phyloP scores from a whole-genome alignment of 2,888 invertebrate genomes.

The Andrena trimmerana region DNA sequence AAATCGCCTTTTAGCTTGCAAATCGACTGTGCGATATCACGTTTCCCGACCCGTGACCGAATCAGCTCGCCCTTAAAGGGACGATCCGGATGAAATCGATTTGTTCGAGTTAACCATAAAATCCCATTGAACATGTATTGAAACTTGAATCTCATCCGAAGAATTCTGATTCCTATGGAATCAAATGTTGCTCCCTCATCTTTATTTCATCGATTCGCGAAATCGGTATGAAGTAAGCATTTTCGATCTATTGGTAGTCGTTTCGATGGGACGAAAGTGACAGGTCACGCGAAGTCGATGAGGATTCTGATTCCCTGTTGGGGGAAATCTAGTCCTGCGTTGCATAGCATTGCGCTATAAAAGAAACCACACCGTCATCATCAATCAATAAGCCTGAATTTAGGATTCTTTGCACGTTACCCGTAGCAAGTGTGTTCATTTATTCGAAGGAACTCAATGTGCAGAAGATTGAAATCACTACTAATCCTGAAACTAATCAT shows the following conservation, averaged over 20 bases:
- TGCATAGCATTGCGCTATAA: constrained; percentile 10
- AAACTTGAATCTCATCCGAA: background rate
- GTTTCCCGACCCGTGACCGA: constrained; percentile 46
- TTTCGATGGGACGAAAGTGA: constrained; percentile 14
- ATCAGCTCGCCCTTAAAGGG: constrained; percentile 28
- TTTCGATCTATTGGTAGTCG: background rate
- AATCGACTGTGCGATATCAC: constrained; percentile 59
- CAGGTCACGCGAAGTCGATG: constrained; percentile 31
- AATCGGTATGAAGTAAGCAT: constrained; percentile 2
- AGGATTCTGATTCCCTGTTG: constrained; percentile 10
- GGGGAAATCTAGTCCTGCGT: constrained; percentile 23
- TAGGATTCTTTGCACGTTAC: constrained; percentile 12
- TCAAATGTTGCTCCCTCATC: background rate
- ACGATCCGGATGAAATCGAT: constrained; percentile 29
- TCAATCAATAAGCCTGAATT: constrained; percentile 40
- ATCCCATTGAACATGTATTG: background rate
- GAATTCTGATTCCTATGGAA: background rate
- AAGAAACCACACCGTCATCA: constrained; percentile 46
- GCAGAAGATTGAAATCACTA: too few relatives aligned
- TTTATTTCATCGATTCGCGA: background rate
- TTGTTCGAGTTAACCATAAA: background rate
- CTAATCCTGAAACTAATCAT: too few relatives aligned
- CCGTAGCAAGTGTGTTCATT: too few relatives aligned
- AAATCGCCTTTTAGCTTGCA: constrained; percentile 56
- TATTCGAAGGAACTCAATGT: too few relatives aligned